Conservation (phyloP, 2,797 vertebrate species). For the Nannoperca obscura region DNA sequence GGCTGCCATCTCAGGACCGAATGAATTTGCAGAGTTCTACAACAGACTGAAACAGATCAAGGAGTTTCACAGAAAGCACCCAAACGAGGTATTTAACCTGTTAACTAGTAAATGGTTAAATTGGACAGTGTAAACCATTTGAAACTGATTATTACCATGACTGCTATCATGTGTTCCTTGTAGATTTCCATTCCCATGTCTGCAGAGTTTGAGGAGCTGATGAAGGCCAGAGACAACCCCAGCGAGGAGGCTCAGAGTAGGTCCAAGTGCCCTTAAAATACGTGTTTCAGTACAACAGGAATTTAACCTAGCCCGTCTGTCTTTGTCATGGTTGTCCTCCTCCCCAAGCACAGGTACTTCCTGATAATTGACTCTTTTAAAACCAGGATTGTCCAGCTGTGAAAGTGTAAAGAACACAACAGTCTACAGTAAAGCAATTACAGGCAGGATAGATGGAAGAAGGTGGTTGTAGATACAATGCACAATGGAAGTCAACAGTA, state of each 20-base stretch:
- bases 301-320: too few relatives aligned
- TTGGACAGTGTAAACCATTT: fast-evolving
- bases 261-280: slow-evolving; percentile 43
- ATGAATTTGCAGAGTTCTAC: slow-evolving; percentile 98
- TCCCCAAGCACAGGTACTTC: not conserved
- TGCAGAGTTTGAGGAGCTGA: slow-evolving; percentile 96
- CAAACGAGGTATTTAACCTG: slow-evolving; percentile 90
- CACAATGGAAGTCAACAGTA: too few relatives aligned
- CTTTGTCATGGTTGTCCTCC: not conserved
- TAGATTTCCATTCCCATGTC: slow-evolving; percentile 99
- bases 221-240: slow-evolving; percentile 96
- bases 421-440: not conserved
- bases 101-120: fast-evolving
- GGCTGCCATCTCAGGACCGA: slow-evolving; percentile 96
- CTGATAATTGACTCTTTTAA: too few relatives aligned
- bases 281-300: not conserved
- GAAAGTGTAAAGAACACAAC: not conserved
- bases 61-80: slow-evolving; percentile 98
- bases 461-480: too few relatives aligned
- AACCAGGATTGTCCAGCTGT: not conserved
- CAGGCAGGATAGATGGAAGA: not conserved
- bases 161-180: not conserved
- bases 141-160: fast-evolving
- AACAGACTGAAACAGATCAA: slow-evolving; percentile 98
- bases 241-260: slow-evolving; percentile 97